These are phyloP conservation scores for Nymphalis urticae DNA, from an alignment of 2,888 invertebrate species.

Conservation along the genomic window DNA sequence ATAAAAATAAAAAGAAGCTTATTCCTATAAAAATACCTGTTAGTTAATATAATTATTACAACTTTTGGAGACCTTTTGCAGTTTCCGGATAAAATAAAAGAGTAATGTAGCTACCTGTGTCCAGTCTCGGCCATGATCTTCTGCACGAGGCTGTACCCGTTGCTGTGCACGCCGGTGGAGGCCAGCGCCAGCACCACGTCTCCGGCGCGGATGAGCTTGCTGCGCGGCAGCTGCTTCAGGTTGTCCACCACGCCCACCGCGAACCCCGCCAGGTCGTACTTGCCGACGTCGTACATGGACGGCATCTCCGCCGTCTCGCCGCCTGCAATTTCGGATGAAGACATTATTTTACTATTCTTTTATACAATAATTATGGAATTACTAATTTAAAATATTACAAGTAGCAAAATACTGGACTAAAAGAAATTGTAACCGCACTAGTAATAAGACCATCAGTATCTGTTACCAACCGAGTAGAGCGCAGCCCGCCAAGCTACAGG, in stretches of 20 bases:
- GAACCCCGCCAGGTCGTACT: constrained; percentile 98
- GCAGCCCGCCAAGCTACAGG: constrained; percentile 92
- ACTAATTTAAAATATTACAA: too few species aligned
- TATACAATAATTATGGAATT: too few species aligned
- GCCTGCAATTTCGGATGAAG: constrained; percentile 63
- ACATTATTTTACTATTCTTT: too few species aligned
- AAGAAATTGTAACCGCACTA: too few species aligned
- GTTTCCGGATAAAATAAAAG: not conserved
- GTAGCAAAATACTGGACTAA: too few species aligned
- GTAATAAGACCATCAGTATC: too few species aligned
- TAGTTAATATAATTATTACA: too few species aligned
- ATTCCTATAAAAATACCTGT: too few species aligned
- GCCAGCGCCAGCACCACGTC: constrained; percentile 93
- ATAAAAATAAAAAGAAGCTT: too few species aligned
- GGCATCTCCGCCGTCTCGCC: constrained; percentile 99
- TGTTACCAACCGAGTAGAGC: constrained; percentile 88
- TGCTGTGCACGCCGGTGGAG: constrained; percentile 96
- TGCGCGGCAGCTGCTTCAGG: constrained; percentile 84
- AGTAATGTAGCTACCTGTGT: constrained; percentile 65
- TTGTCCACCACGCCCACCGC: constrained; percentile 96
- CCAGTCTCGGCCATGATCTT: constrained; percentile 86
- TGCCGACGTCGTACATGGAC: constrained; percentile 91
- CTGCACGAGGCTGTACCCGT: constrained; percentile 95
- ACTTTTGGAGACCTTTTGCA: too few species aligned
- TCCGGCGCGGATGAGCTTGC: constrained; percentile 84